These are phyloP conservation scores for Pseudomugil gertrudae DNA, from an alignment of 2,797 vertebrate species.

Conservation along the genomic window DNA sequence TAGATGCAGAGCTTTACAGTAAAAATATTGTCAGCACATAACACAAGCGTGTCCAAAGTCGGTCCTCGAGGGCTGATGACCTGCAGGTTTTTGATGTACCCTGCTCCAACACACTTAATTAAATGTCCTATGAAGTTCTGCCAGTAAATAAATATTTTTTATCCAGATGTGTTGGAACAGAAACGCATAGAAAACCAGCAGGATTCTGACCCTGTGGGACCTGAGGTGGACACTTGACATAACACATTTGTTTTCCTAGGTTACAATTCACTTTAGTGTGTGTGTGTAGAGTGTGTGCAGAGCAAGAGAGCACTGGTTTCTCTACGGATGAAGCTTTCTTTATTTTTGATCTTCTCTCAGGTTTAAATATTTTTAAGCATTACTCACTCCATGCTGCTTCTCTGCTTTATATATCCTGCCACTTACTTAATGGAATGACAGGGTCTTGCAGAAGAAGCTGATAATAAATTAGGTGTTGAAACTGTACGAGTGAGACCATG, in stretches of 20 bases:
- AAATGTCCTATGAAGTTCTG: no score
- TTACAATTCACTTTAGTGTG: not conserved
- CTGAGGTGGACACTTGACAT: not conserved
- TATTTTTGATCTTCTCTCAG: slow-evolving; percentile 20
- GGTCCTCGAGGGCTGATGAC: no score
- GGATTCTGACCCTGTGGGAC: no score
- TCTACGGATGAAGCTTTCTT: slow-evolving; percentile 15
- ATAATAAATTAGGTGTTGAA: slow-evolving; percentile 87
- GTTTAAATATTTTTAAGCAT: slow-evolving; percentile 62
- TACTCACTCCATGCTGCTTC: slow-evolving; percentile 52
- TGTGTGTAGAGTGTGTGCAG: not conserved
- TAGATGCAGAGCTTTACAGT: not conserved
- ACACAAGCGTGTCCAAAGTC: no score
- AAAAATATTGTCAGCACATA: not conserved
- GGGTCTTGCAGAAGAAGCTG: slow-evolving; percentile 72
- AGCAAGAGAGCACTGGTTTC: not conserved
- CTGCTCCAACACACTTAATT: no score
- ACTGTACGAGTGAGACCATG: slow-evolving; percentile 70
- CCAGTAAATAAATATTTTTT: no score
- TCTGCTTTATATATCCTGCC: slow-evolving; percentile 80
- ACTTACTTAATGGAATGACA: slow-evolving; percentile 74
- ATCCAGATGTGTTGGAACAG: no score
- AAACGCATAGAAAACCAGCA: no score
- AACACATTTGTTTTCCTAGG: not conserved
- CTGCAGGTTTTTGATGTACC: no score